Evolutionary conservation across 1,140 invertebrate species (phyloP), one percentile per base, ranked within the genome.

Genomic region (Brachionus rotundiformis): DNA sequence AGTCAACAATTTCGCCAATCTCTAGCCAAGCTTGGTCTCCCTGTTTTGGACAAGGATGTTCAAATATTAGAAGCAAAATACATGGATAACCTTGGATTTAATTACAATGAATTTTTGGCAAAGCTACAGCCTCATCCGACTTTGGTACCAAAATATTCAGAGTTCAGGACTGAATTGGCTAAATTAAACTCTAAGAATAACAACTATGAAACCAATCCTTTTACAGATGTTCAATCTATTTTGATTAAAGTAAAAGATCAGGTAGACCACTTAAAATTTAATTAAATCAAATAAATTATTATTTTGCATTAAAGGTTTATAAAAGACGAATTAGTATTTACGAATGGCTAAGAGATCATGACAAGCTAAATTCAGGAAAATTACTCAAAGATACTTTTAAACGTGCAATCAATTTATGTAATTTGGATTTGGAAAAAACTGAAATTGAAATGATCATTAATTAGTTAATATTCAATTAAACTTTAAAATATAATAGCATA

Each of bases 321-420:
- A 85, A 85, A 82, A 86, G 86, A 63, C 84, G 87, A 82, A 82
- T 88, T 6, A 75, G 87, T 29, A 83, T 87, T 11, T 83, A 85
- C 27, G 87, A 88, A 29, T 87, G 85, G 82, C 84, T 88, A 84
- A 84, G 82, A 81, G 87, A 88, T 83, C 88, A 87, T 83, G 87
- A 88, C 84, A 88, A 88, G 73, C 83, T 88, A 13, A 85, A 85
- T 25, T 85, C 85, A 19, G 87, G 87, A 11, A 83, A 85, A 61
- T 84, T 88, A 84, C 65, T 84, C 29, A 87, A 87, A 82, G 85
- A 83, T 19, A 86, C 86, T 16, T 88, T 88, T 84, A 82, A 85
- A 31, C 82, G 87, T 83, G 87, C 87, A 71, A 83, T 88, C 7
- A 85, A 85, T 81, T 83, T 87, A 19, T 86, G 86, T 76, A 82